Evolutionary conservation across 1,140 invertebrate genomes (phyloP), one percentile per base, ranked within the genome.

Genomic region (Hycleus cichorii): DNA sequence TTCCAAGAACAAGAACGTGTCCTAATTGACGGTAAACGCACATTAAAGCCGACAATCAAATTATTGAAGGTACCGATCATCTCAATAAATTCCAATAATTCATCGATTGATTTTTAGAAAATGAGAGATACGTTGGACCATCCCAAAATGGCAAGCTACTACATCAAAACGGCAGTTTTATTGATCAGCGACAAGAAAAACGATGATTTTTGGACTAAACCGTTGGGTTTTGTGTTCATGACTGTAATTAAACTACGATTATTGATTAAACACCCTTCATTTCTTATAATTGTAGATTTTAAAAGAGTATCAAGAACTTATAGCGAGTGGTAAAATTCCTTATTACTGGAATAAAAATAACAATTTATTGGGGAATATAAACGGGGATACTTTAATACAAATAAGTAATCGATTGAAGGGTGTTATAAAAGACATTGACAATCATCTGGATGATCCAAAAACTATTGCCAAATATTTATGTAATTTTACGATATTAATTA

Each of bases 161-260:
- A 76, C 59, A 77, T 80, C 27, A 80, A 80, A 62, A 79, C 78
- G 4, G 58, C 78, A 0, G 76, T 78, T 59, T 61, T 80, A 4
- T 77, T 74, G 75, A 71, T 74, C 63, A 63, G 74, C 0, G 58
- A 73, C 45, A 56, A 39, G 0, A 38, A 72, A 27, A 63, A 61
- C 11, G 67, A 73, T 40, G 64, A 62, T 4, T 74, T 71, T 54
- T 80, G 76, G 73, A 69, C 71, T 49, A 70, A 66, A 8, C 73
- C 74, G 47, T 42, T 75, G 3, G 75, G 74, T 53, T 57, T 72
- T 1, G 67, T 75, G 3, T 78, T 77, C 62, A 69, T 72, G 25
- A 64, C 64, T 42, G 71, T 67, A 62, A 32, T 18, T 18, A 18
- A 2, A 18, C 18, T 18, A 18, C 18, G 18, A 18, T 18, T 18